These are phyloP conservation scores for Tragelaphus strepsiceros DNA, from an alignment of 2,113 vertebrate species.

Conservation along the genomic window DNA sequence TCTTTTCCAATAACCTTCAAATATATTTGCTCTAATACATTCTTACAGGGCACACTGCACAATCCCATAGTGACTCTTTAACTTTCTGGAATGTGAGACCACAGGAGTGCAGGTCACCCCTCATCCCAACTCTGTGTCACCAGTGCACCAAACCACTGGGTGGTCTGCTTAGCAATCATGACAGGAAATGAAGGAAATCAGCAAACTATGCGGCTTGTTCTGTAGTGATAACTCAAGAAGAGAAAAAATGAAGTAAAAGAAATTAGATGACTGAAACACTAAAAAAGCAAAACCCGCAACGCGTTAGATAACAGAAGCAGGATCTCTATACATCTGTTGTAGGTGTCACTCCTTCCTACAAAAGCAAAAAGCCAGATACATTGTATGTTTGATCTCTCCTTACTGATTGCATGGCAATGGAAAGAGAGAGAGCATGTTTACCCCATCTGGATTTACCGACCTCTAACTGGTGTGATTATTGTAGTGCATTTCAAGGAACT, in stretches of 20 bases:
- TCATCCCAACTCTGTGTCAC: background rate
- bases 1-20: background rate
- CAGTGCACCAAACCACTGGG: background rate
- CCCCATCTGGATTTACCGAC: background rate
- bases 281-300: background rate
- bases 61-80: background rate
- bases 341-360: background rate
- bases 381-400: background rate
- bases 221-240: background rate
- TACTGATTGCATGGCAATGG: background rate
- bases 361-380: background rate
- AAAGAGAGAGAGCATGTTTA: background rate
- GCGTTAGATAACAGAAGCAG: background rate
- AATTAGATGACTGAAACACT: background rate
- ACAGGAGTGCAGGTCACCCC: accelerated
- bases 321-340: background rate
- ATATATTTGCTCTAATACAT: background rate
- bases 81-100: background rate
- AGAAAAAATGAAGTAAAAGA: background rate
- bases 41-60: background rate
- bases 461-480: background rate
- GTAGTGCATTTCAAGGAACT: background rate
- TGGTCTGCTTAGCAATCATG: background rate
- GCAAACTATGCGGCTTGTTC: background rate
- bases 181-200: background rate